Conservation (phyloP, 2,888 invertebrate species). For the Papilio elwesi region DNA sequence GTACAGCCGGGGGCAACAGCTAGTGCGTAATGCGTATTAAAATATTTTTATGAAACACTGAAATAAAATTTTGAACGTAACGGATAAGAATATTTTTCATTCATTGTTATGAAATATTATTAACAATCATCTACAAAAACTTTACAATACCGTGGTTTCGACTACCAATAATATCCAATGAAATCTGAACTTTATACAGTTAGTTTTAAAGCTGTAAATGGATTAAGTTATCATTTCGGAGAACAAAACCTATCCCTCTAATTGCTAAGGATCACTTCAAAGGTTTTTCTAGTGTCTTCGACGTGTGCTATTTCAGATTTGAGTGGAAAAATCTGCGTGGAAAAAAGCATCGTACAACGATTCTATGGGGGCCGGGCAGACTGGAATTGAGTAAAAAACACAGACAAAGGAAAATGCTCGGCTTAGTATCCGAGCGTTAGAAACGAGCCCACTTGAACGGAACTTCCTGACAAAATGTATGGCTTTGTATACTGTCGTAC, state of each 20-base stretch:
- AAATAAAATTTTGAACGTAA: not conserved
- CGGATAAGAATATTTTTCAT: not conserved
- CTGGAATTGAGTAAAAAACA: slow-evolving; percentile 3
- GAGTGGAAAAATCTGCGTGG: slow-evolving; percentile 26
- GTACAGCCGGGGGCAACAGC: too few relatives aligned
- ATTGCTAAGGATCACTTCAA: slow-evolving; percentile 36
- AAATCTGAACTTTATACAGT: not conserved
- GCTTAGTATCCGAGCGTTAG: not conserved
- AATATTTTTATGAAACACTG: too few relatives aligned
- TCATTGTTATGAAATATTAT: not conserved
- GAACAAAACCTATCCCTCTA: slow-evolving; percentile 6
- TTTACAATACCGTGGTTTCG: not conserved
- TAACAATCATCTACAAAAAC: not conserved
- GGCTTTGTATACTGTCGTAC: not conserved
- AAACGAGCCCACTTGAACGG: not conserved
- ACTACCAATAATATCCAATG: not conserved
- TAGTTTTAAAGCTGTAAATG: not conserved
- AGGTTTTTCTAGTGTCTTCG: slow-evolving; percentile 18
- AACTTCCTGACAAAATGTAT: not conserved
- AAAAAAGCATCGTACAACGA: slow-evolving; percentile 18
- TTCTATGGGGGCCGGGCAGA: slow-evolving; percentile 5
- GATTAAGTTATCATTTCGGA: not conserved
- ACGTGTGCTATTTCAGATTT: slow-evolving; percentile 32
- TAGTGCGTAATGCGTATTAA: too few relatives aligned
- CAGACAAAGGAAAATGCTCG: not conserved